Conservation (phyloP, 2,888 invertebrate species). For the Melanostoma mellinum region DNA sequence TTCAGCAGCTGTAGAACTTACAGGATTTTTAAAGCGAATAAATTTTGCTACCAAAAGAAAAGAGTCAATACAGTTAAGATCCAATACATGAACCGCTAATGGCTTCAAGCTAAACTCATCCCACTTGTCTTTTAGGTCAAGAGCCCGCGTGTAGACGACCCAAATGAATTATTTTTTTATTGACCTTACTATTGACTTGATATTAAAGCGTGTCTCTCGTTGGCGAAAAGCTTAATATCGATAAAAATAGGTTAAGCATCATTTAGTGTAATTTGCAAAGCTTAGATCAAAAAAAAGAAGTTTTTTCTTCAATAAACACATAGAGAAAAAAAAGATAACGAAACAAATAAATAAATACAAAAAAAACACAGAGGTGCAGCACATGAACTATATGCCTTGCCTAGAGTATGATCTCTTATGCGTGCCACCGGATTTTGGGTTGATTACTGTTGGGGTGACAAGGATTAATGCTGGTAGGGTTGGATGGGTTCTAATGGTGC, state of each 20-base stretch:
- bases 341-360: neutral
- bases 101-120: too few species aligned
- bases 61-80: too few species aligned
- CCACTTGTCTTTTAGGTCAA: too few species aligned
- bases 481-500: constrained; percentile 51
- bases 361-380: constrained; percentile 48
- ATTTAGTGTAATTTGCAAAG: neutral
- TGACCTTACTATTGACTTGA: too few species aligned
- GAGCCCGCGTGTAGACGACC: too few species aligned
- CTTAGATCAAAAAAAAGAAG: neutral
- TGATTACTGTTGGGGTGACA: constrained; percentile 56
- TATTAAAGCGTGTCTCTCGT: too few species aligned
- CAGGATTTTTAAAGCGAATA: too few species aligned
- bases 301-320: constrained; percentile 1
- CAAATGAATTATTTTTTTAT: too few species aligned
- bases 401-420: constrained; percentile 58
- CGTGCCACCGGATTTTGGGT: constrained; percentile 39
- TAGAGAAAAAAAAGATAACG: neutral
- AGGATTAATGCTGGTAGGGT: constrained; percentile 63
- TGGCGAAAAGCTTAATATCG: neutral
- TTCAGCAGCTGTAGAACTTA: too few species aligned
- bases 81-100: too few species aligned
- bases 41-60: too few species aligned
- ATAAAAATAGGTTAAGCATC: neutral
- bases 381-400: constrained; percentile 59